These are phyloP conservation scores for Drosophila nigricruria DNA, from an alignment of 2,888 invertebrate genomes.

Conservation along the genomic window DNA sequence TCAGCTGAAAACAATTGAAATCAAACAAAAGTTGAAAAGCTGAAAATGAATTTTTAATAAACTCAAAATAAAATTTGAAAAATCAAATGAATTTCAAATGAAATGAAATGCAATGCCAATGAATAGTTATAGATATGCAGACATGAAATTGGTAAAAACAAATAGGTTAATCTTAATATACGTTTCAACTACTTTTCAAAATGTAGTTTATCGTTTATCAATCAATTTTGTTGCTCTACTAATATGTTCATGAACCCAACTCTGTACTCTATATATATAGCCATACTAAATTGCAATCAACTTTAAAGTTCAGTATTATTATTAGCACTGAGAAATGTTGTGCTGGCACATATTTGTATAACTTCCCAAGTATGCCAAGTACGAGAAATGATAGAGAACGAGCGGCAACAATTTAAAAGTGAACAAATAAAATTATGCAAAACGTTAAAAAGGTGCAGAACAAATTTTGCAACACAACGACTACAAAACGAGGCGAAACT, in stretches of 20 bases:
- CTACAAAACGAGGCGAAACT: constrained; percentile 14
- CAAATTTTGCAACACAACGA: constrained; percentile 44
- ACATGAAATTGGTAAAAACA: neutral
- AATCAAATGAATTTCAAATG: constrained; percentile 3
- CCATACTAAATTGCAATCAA: neutral
- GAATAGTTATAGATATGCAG: neutral
- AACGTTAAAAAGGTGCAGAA: constrained; percentile 46
- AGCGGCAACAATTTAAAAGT: constrained; percentile 59
- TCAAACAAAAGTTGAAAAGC: neutral
- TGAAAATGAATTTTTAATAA: neutral
- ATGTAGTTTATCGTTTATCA: too few relatives aligned
- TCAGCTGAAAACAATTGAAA: neutral
- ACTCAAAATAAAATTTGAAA: neutral
- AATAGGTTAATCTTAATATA: neutral
- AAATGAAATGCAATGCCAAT: neutral
- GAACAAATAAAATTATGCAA: constrained; percentile 77
- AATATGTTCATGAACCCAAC: too few relatives aligned
- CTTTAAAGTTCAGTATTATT: constrained; percentile 3
- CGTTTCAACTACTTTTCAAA: too few relatives aligned
- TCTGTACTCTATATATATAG: too few relatives aligned
- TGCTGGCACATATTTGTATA: constrained; percentile 24
- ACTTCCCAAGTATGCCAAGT: constrained; percentile 22
- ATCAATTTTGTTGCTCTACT: too few relatives aligned
- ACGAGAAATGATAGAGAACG: constrained; percentile 12
- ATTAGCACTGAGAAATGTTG: constrained; percentile 13